Conservation (phyloP, 2,113 vertebrate genomes). For the Glaucidium brasilianum region DNA sequence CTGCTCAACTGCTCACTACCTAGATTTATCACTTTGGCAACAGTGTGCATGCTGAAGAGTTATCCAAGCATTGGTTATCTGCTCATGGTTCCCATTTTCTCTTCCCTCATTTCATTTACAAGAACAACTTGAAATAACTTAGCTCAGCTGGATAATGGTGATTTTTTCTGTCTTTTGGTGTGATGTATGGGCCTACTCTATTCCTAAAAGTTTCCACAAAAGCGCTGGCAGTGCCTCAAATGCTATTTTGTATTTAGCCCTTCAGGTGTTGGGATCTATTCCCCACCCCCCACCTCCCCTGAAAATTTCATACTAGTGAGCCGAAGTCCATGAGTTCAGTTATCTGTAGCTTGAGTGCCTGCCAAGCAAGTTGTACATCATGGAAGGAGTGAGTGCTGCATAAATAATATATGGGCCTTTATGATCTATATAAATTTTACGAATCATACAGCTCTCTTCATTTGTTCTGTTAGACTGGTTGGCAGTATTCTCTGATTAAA, state of each 20-base stretch:
- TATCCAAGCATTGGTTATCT: not conserved
- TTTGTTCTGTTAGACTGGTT: not conserved
- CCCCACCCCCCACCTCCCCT: not conserved
- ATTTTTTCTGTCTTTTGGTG: not conserved
- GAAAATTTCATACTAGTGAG: not conserved
- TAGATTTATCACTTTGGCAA: slow-evolving; percentile 26
- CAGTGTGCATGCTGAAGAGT: not conserved
- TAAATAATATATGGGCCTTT: not conserved
- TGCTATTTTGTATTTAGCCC: not conserved
- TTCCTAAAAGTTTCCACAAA: not conserved
- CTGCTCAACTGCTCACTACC: not conserved
- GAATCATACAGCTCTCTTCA: not conserved
- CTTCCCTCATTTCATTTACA: slow-evolving; percentile 9
- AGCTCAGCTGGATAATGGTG: not conserved
- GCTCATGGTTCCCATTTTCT: not conserved
- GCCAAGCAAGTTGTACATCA: not conserved
- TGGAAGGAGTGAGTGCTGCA: not conserved
- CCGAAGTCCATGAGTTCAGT: not conserved
- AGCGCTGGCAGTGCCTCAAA: not conserved
- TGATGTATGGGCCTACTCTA: not conserved
- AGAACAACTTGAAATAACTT: slow-evolving; percentile 9
- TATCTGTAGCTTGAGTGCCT: not conserved
- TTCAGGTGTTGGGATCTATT: not conserved
- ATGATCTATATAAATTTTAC: not conserved
- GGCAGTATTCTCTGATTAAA: not conserved